phyloP scores from a whole-genome alignment of 2,797 vertebrate species.

The Florisuga fusca region DNA sequence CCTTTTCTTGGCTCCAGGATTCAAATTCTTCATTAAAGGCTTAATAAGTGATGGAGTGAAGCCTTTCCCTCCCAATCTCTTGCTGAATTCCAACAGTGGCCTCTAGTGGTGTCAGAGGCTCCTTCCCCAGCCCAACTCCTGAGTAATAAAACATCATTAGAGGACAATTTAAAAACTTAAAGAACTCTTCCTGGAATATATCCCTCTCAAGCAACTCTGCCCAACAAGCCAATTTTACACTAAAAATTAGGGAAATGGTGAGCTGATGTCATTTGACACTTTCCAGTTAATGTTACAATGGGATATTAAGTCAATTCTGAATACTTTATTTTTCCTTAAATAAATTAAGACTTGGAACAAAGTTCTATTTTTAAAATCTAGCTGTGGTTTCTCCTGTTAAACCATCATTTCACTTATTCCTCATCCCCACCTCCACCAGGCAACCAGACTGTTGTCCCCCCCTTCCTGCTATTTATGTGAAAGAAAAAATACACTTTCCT shows the following conservation, averaged over 20 bases:
- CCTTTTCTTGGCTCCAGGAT: neutral
- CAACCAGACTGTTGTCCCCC: no score
- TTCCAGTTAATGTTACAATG: neutral
- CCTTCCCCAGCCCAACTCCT: neutral
- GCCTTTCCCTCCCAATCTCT: rapidly evolving
- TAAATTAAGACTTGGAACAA: neutral
- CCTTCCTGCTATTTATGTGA: neutral
- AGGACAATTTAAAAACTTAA: neutral
- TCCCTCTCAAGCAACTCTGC: neutral
- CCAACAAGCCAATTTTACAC: neutral
- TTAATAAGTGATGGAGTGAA: rapidly evolving
- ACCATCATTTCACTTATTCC: neutral
- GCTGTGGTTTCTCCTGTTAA: neutral
- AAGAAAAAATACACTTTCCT: neutral
- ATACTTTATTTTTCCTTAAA: neutral
- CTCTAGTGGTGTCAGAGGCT: neutral
- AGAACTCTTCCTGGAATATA: neutral
- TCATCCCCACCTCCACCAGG: no score
- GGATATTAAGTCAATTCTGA: neutral
- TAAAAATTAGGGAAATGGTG: neutral
- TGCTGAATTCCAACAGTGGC: conserved; percentile 38
- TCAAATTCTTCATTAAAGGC: neutral
- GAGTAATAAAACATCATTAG: neutral
- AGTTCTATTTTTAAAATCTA: neutral
- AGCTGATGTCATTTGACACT: rapidly evolving